phyloP scores from a whole-genome alignment of 2,797 vertebrate genomes.

The Cheirogaleus major region DNA sequence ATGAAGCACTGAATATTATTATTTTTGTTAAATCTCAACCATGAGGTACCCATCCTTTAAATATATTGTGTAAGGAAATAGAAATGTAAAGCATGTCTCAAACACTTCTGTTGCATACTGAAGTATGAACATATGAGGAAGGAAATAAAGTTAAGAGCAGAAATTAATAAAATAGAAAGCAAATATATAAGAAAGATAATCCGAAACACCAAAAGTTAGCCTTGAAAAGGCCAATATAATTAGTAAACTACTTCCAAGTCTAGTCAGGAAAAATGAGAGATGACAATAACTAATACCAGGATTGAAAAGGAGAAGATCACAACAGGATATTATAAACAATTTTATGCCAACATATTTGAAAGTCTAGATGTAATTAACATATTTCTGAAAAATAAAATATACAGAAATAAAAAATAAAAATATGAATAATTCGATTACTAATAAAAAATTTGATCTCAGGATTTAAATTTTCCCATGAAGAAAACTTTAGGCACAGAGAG shows the following conservation, averaged over 20 bases:
- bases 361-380: neutral
- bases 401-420: slow-evolving; percentile 8
- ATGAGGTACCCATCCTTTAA: neutral
- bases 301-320: neutral
- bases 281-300: neutral
- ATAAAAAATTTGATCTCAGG: slow-evolving; percentile 25
- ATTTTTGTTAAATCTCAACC: neutral
- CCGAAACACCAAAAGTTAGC: neutral
- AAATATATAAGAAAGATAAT: slow-evolving; percentile 35
- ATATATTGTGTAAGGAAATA: neutral
- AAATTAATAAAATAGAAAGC: neutral
- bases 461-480: slow-evolving; percentile 28
- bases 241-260: neutral
- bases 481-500: slow-evolving; percentile 15
- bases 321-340: neutral
- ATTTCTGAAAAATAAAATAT: slow-evolving; percentile 30
- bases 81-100: neutral
- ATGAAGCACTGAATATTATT: neutral
- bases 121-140: neutral
- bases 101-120: neutral
- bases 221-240: slow-evolving; percentile 1
- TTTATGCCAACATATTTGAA: slow-evolving; percentile 42
- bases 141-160: neutral
- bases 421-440: slow-evolving; percentile 3
- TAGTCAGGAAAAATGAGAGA: neutral